Evolutionary conservation across 1,140 invertebrate species (phyloP), one percentile per base, ranked within the genome.

Genomic region (Formica selysi): DNA sequence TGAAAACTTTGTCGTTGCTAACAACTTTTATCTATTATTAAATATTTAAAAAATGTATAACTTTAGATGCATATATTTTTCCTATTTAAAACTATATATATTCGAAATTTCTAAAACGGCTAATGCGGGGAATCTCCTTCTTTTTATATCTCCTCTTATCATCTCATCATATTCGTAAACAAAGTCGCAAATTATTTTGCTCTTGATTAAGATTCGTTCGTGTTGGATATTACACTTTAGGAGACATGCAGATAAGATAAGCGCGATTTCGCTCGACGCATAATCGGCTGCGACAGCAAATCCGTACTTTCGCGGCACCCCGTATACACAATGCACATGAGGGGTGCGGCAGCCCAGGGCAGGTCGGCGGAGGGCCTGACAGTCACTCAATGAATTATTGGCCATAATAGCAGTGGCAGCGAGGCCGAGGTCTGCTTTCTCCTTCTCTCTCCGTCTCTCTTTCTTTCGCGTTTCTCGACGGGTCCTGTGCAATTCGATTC

Each of bases 301-400:
- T 90, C 74, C 79, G 80, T 90, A 90, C 83, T 90, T 90, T 87
- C 86, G 80, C 67, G 81, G 90, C 90, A 91, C 88, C 91, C 80
- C 87, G 93, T 92, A 93, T 91, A 91, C 89, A 90, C 87, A 86
- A 89, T 88, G 91, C 89, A 92, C 86, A 90, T 85, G 87, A 91
- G 80, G 91, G 91, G 91, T 90, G 91, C 91, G 93, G 90, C 91
- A 92, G 88, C 89, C 86, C 76, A 79, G 85, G 89, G 88, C 89
- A 91, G 92, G 89, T 91, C 87, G 91, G 87, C 86, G 89, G 86
- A 91, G 92, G 93, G 91, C 91, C 91, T 93, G 92, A 91, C 92
- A 93, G 92, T 93, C 92, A 93, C 93, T 93, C 93, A 93, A 94
- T 94, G 93, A 94, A 93, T 94, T 94, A 94, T 93, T 93, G 94